Evolutionary conservation across 2,113 vertebrate genomes (phyloP), one percentile per base, ranked within the genome.

Genomic region (Euleptes europaea): DNA sequence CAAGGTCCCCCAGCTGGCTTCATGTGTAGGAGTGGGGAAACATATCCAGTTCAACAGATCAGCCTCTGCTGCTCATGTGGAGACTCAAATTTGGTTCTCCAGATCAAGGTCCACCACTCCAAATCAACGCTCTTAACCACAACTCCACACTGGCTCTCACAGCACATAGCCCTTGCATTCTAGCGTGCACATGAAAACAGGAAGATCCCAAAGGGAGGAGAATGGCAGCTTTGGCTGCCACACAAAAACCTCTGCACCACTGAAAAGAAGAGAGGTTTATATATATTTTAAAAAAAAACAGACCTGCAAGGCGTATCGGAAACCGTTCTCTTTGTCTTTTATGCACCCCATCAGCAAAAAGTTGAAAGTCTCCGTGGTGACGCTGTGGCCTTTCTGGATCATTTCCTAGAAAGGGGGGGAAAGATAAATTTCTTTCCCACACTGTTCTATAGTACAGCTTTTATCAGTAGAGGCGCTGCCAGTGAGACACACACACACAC

Each of bases 291-390:
- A 3, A 28, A 72, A n/a, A 57, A n/a, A 26, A 91, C 78, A 84
- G 84, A 99, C 98, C 98, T 99, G 98, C 78, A 99, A 80, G 38
- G 98, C 95, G 0, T 96, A 91, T 78, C 97, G 95, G 95, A 99
- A 99, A 3, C 99, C 99, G 0, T 84, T 91, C 11, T 97, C 92
- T 0, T 95, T 97, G 91, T 99, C 97, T 88, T 96, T 97, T 90
- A 98, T 94, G 90, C 98, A 99, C 84, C 96, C 96, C 97, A 99
- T 98, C 69, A 99, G 96, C 88, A 99, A 95, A 89, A 97, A 97
- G 88, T 97, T 98, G 95, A 99, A 98, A 0, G 98, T 98, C 92
- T 98, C 97, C 3, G 96, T 96, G 40, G 97, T 99, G 38, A 95
- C 92, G n/a, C 67, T 66, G 0, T 98, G 97, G 28, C 98, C 97